Conservation (phyloP, 2,888 invertebrate species). For the Meiosimyza decipiens region DNA sequence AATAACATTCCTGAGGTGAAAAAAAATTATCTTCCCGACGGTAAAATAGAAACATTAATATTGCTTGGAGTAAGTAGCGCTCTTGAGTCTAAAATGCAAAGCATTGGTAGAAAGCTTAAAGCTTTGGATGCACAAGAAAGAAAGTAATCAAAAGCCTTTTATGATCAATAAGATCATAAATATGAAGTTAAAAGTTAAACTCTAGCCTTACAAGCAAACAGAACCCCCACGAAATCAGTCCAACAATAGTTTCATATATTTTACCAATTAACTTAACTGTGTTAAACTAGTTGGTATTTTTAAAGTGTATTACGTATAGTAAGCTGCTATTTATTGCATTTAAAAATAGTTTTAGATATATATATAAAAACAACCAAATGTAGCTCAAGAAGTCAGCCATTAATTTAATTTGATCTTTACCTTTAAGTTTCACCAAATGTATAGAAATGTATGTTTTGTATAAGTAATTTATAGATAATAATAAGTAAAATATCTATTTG, state of each 20-base stretch:
- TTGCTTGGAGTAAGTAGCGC: slow-evolving; percentile 38
- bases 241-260: too few species aligned
- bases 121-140: slow-evolving; percentile 53
- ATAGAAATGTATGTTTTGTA: too few species aligned
- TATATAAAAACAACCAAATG: neutral
- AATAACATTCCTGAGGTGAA: slow-evolving; percentile 36
- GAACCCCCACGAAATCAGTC: too few species aligned
- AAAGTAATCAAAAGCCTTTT: slow-evolving; percentile 10
- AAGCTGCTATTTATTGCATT: neutral
- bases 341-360: neutral
- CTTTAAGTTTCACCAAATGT: too few species aligned
- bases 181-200: too few species aligned
- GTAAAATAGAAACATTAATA: slow-evolving; percentile 49
- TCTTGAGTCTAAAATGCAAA: slow-evolving; percentile 52
- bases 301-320: neutral
- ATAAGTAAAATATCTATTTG: too few species aligned
- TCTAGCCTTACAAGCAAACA: too few species aligned
- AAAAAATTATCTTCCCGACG: slow-evolving; percentile 55
- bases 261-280: too few species aligned
- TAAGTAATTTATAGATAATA: too few species aligned
- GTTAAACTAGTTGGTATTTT: neutral
- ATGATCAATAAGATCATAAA: neutral
- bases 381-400: neutral
- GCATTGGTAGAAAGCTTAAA: slow-evolving; percentile 62
- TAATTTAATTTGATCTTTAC: neutral